A percentile compares a stretch with the other conserved stretches of the same genome.
These are phyloP conservation scores for Aleiodes alternator DNA, from an alignment of 2,888 invertebrate species.

Conservation along the genomic window DNA sequence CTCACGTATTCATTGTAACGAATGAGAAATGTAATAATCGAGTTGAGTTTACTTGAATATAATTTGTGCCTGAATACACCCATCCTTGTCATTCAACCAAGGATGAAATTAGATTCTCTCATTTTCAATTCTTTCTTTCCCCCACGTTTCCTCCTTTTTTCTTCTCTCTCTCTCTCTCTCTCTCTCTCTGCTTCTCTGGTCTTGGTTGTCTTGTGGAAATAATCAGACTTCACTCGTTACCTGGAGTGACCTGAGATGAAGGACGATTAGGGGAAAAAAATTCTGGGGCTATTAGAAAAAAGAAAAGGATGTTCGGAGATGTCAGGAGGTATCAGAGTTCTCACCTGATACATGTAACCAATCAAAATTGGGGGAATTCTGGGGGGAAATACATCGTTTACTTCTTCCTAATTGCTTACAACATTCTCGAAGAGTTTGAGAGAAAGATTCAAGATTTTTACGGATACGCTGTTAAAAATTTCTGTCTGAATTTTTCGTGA, in stretches of 20 bases:
- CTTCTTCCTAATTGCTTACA: neutral
- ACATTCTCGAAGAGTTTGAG: neutral
- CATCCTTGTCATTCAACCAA: neutral
- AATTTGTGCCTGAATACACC: neutral
- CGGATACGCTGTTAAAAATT: too few species aligned
- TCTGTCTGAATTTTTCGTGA: too few species aligned
- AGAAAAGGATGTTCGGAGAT: constrained; percentile 14
- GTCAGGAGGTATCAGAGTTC: constrained; percentile 22
- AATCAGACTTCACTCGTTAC: constrained; percentile 36
- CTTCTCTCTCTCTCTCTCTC: neutral
- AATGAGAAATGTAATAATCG: constrained; percentile 7
- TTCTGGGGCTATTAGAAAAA: constrained; percentile 10
- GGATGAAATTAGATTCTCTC: constrained; percentile 4
- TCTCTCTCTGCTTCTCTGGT: neutral
- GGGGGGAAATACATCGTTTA: neutral
- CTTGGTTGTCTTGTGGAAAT: constrained; percentile 24
- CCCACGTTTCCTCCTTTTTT: neutral
- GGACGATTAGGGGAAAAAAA: constrained; percentile 30
- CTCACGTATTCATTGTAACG: neutral
- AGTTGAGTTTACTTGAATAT: constrained; percentile 2
- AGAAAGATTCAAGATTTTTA: neutral
- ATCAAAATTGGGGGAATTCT: constrained; percentile 2
- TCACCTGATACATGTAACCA: neutral
- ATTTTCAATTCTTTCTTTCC: constrained; percentile 1
- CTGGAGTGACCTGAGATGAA: constrained; percentile 30